Conservation (phyloP, 2,797 vertebrate species). For the Meda fulgida region DNA sequence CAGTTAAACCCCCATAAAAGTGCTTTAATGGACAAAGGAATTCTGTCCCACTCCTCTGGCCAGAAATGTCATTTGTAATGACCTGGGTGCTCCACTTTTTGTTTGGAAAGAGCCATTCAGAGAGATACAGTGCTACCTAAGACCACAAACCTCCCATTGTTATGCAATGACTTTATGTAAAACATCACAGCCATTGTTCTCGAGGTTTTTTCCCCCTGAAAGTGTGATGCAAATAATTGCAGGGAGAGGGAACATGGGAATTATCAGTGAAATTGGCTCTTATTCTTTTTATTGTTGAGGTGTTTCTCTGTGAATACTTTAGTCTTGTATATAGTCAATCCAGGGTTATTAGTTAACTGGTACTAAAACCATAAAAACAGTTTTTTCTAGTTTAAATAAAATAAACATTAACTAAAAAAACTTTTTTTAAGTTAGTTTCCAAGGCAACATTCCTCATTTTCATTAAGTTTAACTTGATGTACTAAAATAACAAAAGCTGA, state of each 20-base stretch:
- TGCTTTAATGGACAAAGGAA: slow-evolving; percentile 71
- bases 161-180: slow-evolving; percentile 63
- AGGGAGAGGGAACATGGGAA: background rate
- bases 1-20: slow-evolving; percentile 68
- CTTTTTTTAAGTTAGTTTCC: too few species aligned
- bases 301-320: background rate
- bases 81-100: slow-evolving; percentile 50
- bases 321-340: background rate
- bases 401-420: too few species aligned
- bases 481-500: too few species aligned
- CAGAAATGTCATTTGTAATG: slow-evolving; percentile 65
- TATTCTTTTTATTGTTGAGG: background rate
- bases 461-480: too few species aligned
- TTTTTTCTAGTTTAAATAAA: background rate
- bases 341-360: background rate
- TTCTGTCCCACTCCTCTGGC: slow-evolving; percentile 63
- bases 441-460: too few species aligned
- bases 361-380: background rate
- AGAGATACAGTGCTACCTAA: slow-evolving; percentile 71
- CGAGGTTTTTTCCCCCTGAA: slow-evolving; percentile 48
- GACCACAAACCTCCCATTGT: slow-evolving; percentile 70
- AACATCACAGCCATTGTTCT: slow-evolving; percentile 71
- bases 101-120: slow-evolving; percentile 62
- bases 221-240: slow-evolving; percentile 68
- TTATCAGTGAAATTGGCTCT: background rate